phyloP scores from a whole-genome alignment of 1,140 invertebrate genomes.

The Druon quercuslanigerum region DNA sequence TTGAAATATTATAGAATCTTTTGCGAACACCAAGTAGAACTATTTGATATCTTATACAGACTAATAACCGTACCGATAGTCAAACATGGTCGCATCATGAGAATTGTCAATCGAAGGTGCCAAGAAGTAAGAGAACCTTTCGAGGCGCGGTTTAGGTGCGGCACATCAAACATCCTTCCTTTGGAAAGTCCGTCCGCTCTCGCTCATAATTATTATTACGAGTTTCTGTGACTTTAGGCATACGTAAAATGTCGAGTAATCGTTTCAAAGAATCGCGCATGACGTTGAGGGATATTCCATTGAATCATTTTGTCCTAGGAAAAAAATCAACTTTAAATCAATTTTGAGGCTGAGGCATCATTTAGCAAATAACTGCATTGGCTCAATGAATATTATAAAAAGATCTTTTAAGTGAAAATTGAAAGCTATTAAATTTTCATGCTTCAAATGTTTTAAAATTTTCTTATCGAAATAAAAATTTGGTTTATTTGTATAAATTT shows the following conservation, averaged over 20 bases:
- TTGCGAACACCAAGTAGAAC: neutral
- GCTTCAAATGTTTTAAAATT: too few relatives aligned
- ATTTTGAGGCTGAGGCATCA: neutral
- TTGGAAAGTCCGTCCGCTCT: slow-evolving; percentile 57
- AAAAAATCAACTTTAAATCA: neutral
- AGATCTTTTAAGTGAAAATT: too few relatives aligned
- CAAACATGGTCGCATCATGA: slow-evolving; percentile 61
- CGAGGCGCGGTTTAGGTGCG: slow-evolving; percentile 67
- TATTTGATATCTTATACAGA: slow-evolving; percentile 6
- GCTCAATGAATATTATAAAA: too few relatives aligned
- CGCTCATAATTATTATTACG: slow-evolving; percentile 52
- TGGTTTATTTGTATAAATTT: too few relatives aligned
- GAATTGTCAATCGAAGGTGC: slow-evolving; percentile 74
- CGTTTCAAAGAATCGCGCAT: neutral
- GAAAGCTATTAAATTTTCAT: too few relatives aligned
- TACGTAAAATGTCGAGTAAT: slow-evolving; percentile 39
- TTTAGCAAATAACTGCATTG: too few relatives aligned
- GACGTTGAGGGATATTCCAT: neutral
- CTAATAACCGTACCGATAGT: slow-evolving; percentile 46
- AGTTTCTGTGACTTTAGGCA: slow-evolving; percentile 45
- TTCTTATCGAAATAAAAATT: too few relatives aligned
- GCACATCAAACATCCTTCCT: slow-evolving; percentile 72
- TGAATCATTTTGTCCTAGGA: neutral
- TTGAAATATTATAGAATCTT: neutral
- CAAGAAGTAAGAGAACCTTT: slow-evolving; percentile 63